phyloP scores from a whole-genome alignment of 2,113 vertebrate species.

The Trichomycterus rosablanca region DNA sequence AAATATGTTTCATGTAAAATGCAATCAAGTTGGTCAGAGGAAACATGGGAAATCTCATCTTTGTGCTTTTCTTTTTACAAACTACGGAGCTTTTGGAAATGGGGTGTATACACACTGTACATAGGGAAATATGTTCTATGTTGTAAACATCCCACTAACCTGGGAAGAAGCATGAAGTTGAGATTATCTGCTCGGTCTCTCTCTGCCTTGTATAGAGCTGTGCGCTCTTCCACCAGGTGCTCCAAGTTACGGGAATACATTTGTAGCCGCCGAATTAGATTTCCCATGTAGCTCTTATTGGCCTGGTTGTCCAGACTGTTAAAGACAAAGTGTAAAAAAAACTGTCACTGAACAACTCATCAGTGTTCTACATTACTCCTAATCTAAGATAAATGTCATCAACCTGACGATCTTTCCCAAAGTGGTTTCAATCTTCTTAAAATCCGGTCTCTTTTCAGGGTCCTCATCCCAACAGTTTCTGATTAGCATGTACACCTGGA shows the following conservation, averaged over 20 bases:
- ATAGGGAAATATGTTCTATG: background rate
- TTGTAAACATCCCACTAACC: slow-evolving; percentile 61
- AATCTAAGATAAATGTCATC: no score
- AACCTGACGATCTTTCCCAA: slow-evolving; percentile 91
- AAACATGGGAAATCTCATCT: no score
- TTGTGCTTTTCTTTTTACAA: no score
- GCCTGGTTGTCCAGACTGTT: slow-evolving; percentile 85
- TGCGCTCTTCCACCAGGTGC: slow-evolving; percentile 90
- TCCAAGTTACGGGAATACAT: slow-evolving; percentile 93
- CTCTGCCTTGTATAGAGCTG: slow-evolving; percentile 89
- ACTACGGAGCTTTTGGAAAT: no score
- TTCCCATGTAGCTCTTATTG: slow-evolving; percentile 94
- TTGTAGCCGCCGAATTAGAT: slow-evolving; percentile 89
- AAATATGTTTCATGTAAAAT: no score
- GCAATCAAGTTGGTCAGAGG: no score
- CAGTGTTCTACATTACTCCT: no score
- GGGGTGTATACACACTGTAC: no score
- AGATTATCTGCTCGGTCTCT: slow-evolving; percentile 88
- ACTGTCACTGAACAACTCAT: no score
- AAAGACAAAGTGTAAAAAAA: no score
- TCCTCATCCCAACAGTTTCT: slow-evolving; percentile 95
- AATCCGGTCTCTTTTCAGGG: slow-evolving; percentile 91
- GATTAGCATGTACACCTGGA: slow-evolving; percentile 78
- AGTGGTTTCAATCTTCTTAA: slow-evolving; percentile 87
- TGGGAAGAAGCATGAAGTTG: slow-evolving; percentile 93